Evolutionary conservation across 2,888 invertebrate species (phyloP).

Genomic region (Agrilus biguttatus): DNA sequence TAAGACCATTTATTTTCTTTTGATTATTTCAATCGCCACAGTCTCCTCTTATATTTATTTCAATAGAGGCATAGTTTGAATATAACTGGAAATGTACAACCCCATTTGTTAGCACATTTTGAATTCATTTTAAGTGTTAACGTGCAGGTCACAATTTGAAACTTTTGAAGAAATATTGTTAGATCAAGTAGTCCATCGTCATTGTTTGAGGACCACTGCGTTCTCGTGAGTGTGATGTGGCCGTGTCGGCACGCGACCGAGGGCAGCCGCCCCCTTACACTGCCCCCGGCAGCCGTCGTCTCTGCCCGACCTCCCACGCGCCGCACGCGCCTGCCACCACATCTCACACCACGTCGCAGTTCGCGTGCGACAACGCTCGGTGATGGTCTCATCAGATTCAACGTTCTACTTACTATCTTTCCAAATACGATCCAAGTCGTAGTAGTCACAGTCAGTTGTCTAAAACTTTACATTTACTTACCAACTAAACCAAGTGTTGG

Average conservation of each 20-base stretch:
- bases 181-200: not conserved
- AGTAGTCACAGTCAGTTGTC: not conserved
- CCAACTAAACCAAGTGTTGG: not conserved
- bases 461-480: not conserved
- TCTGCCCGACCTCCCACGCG: conserved; percentile 11
- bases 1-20: too few species aligned
- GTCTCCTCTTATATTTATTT: too few species aligned
- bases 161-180: too few species aligned
- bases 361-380: conserved; percentile 9
- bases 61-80: too few species aligned
- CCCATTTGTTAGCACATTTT: too few species aligned
- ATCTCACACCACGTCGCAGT: conserved; percentile 20
- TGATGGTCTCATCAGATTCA: conserved; percentile 7
- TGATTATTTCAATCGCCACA: too few species aligned
- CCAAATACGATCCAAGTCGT: conserved; percentile 1
- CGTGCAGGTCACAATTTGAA: too few species aligned
- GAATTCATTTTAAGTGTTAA: too few species aligned
- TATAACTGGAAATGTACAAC: too few species aligned
- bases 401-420: conserved; percentile 7
- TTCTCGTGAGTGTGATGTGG: conserved; percentile 31
- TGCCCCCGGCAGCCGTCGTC: conserved; percentile 11
- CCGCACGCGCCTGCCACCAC: conserved; percentile 19
- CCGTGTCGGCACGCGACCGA: conserved; percentile 35
- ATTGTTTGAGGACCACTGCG: conserved; percentile 18
- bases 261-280: conserved; percentile 20